Conservation (phyloP, 2,113 vertebrate species). For the Calyptommatus sinebrachiatus region DNA sequence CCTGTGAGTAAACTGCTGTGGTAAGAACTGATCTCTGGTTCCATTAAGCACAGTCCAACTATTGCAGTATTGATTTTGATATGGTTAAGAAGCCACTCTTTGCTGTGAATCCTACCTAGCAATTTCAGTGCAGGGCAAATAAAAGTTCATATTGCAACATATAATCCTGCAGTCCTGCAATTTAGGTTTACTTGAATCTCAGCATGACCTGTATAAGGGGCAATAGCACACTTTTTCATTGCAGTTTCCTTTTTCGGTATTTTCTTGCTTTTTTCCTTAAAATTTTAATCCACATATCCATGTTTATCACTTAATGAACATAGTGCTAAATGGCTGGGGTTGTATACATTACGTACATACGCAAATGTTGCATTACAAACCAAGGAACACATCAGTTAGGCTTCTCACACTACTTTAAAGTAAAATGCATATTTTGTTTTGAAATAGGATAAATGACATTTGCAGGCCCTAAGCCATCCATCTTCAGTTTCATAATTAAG, state of each 20-base stretch:
- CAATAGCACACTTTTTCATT: neutral
- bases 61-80: neutral
- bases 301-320: neutral
- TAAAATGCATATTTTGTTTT: neutral
- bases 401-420: neutral
- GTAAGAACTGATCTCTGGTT: neutral
- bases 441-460: neutral
- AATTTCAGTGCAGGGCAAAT: neutral
- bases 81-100: neutral
- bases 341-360: neutral
- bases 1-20: neutral
- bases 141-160: neutral
- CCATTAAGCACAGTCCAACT: neutral
- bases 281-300: neutral
- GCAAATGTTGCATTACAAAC: neutral
- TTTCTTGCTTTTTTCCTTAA: neutral
- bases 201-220: too few relatives aligned
- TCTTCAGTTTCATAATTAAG: neutral
- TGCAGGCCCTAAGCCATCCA: neutral
- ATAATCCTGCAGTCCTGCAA: neutral
- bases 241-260: neutral
- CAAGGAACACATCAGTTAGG: neutral
- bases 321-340: neutral
- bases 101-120: neutral
- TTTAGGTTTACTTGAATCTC: neutral